Percentiles rank a stretch among this genome's conserved stretches.
Evolutionary conservation across 2,888 invertebrate genomes (phyloP).

Genomic region (Temnothorax rugatulus): DNA sequence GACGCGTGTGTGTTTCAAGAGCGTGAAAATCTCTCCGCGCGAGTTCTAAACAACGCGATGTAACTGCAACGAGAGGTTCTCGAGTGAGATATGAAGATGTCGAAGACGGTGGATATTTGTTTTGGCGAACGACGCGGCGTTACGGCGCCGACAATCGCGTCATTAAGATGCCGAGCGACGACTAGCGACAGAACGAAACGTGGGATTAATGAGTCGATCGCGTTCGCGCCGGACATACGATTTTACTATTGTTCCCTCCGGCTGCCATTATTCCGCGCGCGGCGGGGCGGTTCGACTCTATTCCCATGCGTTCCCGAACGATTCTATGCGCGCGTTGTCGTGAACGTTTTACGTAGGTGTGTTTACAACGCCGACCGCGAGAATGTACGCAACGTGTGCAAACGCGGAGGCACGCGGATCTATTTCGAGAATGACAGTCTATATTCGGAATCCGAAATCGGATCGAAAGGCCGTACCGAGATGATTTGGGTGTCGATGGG

Average conservation of each 20-base stretch:
- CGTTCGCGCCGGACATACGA: neutral
- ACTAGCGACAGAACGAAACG: conserved; percentile 13
- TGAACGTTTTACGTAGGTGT: conserved; percentile 35
- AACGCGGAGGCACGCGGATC: neutral
- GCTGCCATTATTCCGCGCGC: conserved; percentile 19
- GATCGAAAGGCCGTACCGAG: conserved; percentile 78
- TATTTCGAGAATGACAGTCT: neutral
- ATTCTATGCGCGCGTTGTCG: neutral
- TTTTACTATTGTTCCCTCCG: conserved; percentile 12
- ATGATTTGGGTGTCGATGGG: conserved; percentile 85
- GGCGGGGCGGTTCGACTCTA: neutral
- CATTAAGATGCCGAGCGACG: neutral
- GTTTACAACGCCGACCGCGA: conserved; percentile 19
- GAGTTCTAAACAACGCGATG: neutral
- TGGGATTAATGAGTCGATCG: conserved; percentile 39
- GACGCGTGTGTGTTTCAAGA: neutral
- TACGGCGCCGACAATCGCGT: neutral
- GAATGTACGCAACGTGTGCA: neutral
- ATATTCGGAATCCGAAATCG: neutral
- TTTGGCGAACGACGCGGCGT: neutral
- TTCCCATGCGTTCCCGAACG: conserved; percentile 9
- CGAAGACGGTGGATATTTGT: conserved; percentile 17
- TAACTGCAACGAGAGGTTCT: neutral
- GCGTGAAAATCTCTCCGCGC: neutral
- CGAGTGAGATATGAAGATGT: neutral